Evolutionary conservation across 2,797 vertebrate species (phyloP).

Genomic region (Apogon hyalosoma): DNA sequence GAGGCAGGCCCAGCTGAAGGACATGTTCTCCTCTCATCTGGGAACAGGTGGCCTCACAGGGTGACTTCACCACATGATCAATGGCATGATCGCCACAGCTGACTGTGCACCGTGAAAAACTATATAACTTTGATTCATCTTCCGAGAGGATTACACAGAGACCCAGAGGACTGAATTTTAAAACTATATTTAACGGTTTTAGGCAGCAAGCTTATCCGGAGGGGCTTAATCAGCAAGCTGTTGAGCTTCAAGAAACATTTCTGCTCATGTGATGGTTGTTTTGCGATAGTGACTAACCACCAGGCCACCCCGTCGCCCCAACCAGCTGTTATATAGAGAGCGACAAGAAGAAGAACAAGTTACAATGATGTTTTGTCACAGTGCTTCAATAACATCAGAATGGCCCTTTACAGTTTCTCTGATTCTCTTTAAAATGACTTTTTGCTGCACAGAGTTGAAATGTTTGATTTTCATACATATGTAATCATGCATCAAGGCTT

Average conservation of each 20-base stretch:
- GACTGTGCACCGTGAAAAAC: conserved; percentile 47
- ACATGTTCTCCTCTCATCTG: conserved; percentile 74
- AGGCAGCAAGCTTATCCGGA: conserved; percentile 27
- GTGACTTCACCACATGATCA: conserved; percentile 78
- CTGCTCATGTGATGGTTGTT: conserved; percentile 46
- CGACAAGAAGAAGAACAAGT: conserved; percentile 43
- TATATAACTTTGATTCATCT: conserved; percentile 79
- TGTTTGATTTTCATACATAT: conserved; percentile 19
- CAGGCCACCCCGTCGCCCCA: conserved; percentile 43
- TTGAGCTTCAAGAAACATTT: conserved; percentile 38
- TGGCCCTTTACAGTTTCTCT: conserved; percentile 26
- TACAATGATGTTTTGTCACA: conserved; percentile 32
- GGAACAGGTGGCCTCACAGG: conserved; percentile 82
- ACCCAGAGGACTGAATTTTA: conserved; percentile 42
- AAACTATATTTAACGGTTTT: conserved; percentile 48
- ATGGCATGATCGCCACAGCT: conserved; percentile 61
- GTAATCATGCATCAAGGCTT: conserved; percentile 70
- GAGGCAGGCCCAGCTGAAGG: conserved; percentile 74
- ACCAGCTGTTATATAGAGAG: conserved; percentile 62
- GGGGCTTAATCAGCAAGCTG: conserved; percentile 32
- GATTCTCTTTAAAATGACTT: conserved; percentile 17
- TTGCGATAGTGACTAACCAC: conserved; percentile 58
- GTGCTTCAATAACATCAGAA: conserved; percentile 43
- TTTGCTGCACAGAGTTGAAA: conserved; percentile 47
- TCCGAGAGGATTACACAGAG: conserved; percentile 82